Evolutionary conservation across 1,140 invertebrate species (phyloP), one percentile per base, ranked within the genome.

Genomic region (Polyergus mexicanus): DNA sequence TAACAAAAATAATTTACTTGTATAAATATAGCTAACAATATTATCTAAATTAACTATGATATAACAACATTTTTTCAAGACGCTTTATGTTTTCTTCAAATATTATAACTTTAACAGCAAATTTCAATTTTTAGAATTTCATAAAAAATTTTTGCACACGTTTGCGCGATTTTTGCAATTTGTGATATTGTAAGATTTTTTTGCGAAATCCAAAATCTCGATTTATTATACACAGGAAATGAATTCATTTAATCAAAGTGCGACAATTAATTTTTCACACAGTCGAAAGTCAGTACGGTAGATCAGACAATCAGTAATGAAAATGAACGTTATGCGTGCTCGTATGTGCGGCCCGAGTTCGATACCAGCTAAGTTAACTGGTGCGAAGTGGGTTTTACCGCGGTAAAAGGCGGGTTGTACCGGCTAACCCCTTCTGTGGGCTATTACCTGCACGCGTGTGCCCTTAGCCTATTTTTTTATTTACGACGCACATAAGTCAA

Each of bases 371-470:
- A 85, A 89, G 76, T 91, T 86, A 90, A 87, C 85, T 87, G 84
- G 87, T 87, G 89, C 85, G 88, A 90, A 90, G 86, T 85, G 88
- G 63, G 86, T 75, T 87, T 87, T 85, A 88, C 83, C 89, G 78
- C 65, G 89, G 88, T 92, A 92, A 91, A 91, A 91, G 87, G 87
- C 75, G 88, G 89, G 86, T 91, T 80, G 76, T 89, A 78, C 80
- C 84, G 75, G 58, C 75, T 81, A 89, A 88, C 83, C 88, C 76
- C 86, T 86, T 85, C 74, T 66, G 63, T 41, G 74, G 86, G 84
- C 86, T 90, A 92, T 92, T 92, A 91, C 86, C 91, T 85, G 89
- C 91, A 90, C 90, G 92, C 90, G 87, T 85, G 74, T 80, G 85
- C 84, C 90, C 81, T 89, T 89, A 90, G 85, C 80, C 89, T 88